A percentile compares a stretch with the other conserved stretches of the same genome.
phyloP scores from a whole-genome alignment of 2,797 vertebrate species.

The Taenioides sp. region DNA sequence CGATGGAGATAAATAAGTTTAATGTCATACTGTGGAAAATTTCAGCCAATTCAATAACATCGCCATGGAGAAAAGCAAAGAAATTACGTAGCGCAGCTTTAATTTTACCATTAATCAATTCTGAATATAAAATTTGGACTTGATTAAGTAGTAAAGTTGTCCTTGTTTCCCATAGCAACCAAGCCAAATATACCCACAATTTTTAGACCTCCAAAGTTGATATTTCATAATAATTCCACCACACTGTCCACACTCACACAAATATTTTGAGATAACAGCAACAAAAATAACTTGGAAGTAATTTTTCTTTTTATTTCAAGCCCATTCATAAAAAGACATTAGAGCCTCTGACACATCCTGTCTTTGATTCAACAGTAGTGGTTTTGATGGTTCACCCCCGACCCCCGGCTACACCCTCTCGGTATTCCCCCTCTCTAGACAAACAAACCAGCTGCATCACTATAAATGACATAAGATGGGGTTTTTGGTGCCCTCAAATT shows the following conservation, averaged over 20 bases:
- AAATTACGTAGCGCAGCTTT: background rate
- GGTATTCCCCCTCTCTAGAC: conserved; percentile 49
- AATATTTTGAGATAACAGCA: background rate
- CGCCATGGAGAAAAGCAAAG: background rate
- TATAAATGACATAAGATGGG: conserved; percentile 74
- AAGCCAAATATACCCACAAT: conserved; percentile 68
- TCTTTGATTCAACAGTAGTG: conserved; percentile 57
- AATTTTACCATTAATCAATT: background rate
- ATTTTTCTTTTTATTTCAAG: conserved; percentile 32
- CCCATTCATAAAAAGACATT: conserved; percentile 40
- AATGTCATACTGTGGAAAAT: background rate
- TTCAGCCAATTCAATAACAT: background rate
- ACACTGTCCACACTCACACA: conserved; percentile 61
- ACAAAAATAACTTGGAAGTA: conserved; percentile 49
- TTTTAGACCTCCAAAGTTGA: conserved; percentile 55
- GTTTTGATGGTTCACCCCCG: conserved; percentile 47
- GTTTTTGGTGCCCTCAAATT: conserved; percentile 63
- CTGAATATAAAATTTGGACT: background rate
- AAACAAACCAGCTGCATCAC: conserved; percentile 73
- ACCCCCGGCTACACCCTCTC: conserved; percentile 33
- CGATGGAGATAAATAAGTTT: too few species aligned
- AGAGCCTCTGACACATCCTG: conserved; percentile 30
- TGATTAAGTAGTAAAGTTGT: background rate
- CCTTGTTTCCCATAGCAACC: background rate
- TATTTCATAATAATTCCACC: conserved; percentile 66